Percentiles rank a stretch among this genome's conserved stretches.
These are phyloP conservation scores for Hofmannophila pseudospretella DNA, from an alignment of 2,888 invertebrate species.

Conservation along the genomic window DNA sequence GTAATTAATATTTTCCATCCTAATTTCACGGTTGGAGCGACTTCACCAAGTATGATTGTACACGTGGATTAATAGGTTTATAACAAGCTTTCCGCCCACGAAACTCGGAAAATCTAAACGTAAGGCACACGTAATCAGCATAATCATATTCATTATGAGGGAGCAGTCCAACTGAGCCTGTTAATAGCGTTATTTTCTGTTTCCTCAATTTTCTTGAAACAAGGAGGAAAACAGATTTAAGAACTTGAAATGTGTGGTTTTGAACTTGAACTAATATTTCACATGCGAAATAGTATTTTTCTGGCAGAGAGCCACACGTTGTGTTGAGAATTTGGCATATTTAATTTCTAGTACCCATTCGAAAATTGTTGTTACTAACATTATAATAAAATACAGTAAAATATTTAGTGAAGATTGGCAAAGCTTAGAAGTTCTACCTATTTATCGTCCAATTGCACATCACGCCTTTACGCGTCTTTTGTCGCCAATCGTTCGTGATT, in stretches of 20 bases:
- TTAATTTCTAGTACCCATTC: slow-evolving; percentile 20
- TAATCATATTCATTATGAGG: slow-evolving; percentile 7
- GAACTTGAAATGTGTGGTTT: slow-evolving; percentile 9
- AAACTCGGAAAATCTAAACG: slow-evolving; percentile 1
- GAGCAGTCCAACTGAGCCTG: slow-evolving; percentile 5
- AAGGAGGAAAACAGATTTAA: slow-evolving; percentile 5
- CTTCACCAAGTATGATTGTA: slow-evolving; percentile 10
- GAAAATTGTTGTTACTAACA: slow-evolving; percentile 11
- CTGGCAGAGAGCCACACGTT: slow-evolving; percentile 22
- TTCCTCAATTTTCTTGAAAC: slow-evolving; percentile 4
- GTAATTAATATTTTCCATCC: slow-evolving; percentile 41
- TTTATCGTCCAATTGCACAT: too few species aligned
- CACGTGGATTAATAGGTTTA: slow-evolving; percentile 9
- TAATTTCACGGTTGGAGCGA: slow-evolving; percentile 27
- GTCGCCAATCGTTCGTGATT: too few species aligned
- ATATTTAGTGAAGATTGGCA: too few species aligned
- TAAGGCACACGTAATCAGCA: slow-evolving; percentile 4
- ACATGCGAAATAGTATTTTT: slow-evolving; percentile 7
- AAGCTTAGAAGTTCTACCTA: too few species aligned
- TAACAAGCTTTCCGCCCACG: slow-evolving; percentile 8
- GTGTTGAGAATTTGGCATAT: slow-evolving; percentile 18
- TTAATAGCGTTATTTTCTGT: slow-evolving; percentile 7
- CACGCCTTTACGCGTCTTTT: too few species aligned
- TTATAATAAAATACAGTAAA: slow-evolving; percentile 10
- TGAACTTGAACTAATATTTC: slow-evolving; percentile 12